Evolutionary conservation across 2,113 vertebrate species (phyloP).

Genomic region (Talpa occidentalis): DNA sequence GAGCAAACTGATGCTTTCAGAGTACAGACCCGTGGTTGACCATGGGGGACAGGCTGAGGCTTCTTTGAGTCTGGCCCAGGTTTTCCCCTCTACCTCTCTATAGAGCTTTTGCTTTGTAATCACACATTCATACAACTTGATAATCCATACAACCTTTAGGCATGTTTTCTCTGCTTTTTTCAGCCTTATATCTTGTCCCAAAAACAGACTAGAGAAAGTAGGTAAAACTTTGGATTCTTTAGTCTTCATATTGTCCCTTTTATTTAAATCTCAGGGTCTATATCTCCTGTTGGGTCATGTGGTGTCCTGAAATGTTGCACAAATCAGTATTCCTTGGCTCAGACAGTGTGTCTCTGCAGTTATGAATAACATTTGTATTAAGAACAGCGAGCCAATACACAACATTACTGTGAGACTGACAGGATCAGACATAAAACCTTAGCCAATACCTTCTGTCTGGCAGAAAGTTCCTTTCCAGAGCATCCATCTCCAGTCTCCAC

Average conservation of each 20-base stretch:
- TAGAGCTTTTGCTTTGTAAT: not conserved
- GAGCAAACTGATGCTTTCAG: not conserved
- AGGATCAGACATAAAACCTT: constrained; percentile 60
- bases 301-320: constrained; percentile 46
- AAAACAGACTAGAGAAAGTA: not conserved
- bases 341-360: constrained; percentile 76
- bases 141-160: not conserved
- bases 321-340: constrained; percentile 72
- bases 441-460: constrained; percentile 74
- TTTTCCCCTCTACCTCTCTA: not conserved
- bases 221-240: not conserved
- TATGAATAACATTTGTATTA: constrained; percentile 72
- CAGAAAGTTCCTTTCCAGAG: constrained; percentile 70
- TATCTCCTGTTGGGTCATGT: constrained; percentile 38
- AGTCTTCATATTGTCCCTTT: not conserved
- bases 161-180: not conserved
- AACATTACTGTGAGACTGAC: constrained; percentile 48
- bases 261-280: constrained; percentile 50
- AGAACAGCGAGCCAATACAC: constrained; percentile 73
- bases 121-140: too few relatives aligned
- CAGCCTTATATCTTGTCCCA: not conserved
- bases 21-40: not conserved
- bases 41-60: not conserved
- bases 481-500: not conserved
- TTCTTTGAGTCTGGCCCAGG: not conserved